phyloP scores from a whole-genome alignment of 2,888 invertebrate genomes.

The Leucophenga maculata region DNA sequence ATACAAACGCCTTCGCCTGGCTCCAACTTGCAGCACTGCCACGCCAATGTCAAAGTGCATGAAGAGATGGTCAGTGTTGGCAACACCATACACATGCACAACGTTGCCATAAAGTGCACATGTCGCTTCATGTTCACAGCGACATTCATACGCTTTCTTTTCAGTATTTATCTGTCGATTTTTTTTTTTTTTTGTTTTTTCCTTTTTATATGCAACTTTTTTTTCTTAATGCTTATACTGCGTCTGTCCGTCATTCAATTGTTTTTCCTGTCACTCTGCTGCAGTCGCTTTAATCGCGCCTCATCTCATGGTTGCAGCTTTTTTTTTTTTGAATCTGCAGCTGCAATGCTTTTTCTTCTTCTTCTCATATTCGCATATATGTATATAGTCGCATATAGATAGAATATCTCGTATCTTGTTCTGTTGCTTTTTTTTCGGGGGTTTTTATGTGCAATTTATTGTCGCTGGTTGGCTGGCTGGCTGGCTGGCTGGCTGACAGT shows the following conservation, averaged over 20 bases:
- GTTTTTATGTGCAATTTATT: slow-evolving; percentile 17
- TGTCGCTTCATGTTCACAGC: slow-evolving; percentile 69
- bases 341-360: neutral
- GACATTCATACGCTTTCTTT: slow-evolving; percentile 66
- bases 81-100: slow-evolving; percentile 32
- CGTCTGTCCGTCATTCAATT: slow-evolving; percentile 17
- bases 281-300: too few relatives aligned
- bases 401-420: slow-evolving; percentile 15
- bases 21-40: neutral
- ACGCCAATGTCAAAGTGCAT: slow-evolving; percentile 14
- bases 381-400: neutral
- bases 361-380: slow-evolving; percentile 20
- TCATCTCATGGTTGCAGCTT: neutral
- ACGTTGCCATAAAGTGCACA: slow-evolving; percentile 68
- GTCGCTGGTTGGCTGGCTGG: slow-evolving; percentile 9
- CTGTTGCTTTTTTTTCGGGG: slow-evolving; percentile 21
- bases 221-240: neutral
- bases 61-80: neutral
- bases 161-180: slow-evolving; percentile 21
- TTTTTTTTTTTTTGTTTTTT: neutral
- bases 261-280: slow-evolving; percentile 17
- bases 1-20: neutral
- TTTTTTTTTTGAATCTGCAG: slow-evolving; percentile 10
- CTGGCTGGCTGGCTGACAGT: slow-evolving; percentile 13
- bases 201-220: neutral